Percentiles rank a stretch among this genome's conserved stretches.
Evolutionary conservation across 1,140 invertebrate species (phyloP).

Genomic region (Drosophila suzukii): DNA sequence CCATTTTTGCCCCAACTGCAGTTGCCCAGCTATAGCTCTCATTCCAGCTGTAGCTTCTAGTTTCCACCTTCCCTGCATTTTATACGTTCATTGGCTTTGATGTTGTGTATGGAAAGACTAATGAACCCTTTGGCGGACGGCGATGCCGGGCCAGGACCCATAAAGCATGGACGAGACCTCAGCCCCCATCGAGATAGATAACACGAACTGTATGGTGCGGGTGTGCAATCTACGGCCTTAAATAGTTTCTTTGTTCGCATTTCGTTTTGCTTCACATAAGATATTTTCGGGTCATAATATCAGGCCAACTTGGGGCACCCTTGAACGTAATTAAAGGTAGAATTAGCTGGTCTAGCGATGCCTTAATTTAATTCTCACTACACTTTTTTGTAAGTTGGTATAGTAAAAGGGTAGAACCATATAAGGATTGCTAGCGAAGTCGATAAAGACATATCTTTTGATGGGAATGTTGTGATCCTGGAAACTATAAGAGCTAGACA

Average conservation of each 20-base stretch:
- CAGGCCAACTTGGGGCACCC: not conserved
- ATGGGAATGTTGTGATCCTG: too few relatives aligned
- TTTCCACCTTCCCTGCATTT: constrained; percentile 45
- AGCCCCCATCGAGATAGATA: constrained; percentile 41
- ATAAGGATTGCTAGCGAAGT: too few relatives aligned
- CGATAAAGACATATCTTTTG: too few relatives aligned
- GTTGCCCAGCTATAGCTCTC: not conserved
- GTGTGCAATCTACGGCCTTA: constrained; percentile 13
- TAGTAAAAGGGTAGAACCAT: too few relatives aligned
- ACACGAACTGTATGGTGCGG: not conserved
- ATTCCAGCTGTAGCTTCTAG: not conserved
- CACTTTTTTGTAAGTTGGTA: not conserved
- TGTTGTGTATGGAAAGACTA: constrained; percentile 62
- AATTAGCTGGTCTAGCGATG: not conserved
- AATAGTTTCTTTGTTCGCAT: constrained; percentile 42
- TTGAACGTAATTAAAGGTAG: not conserved
- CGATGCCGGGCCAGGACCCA: constrained; percentile 33
- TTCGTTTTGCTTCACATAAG: not conserved
- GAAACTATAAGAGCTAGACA: too few relatives aligned
- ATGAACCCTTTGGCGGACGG: constrained; percentile 69
- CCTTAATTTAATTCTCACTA: not conserved
- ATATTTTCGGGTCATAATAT: constrained; percentile 10
- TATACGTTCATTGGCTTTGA: constrained; percentile 76
- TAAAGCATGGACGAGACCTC: constrained; percentile 51
- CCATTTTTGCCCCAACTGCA: constrained; percentile 55